phyloP scores from a whole-genome alignment of 1,140 invertebrate genomes.

The Polyergus mexicanus region DNA sequence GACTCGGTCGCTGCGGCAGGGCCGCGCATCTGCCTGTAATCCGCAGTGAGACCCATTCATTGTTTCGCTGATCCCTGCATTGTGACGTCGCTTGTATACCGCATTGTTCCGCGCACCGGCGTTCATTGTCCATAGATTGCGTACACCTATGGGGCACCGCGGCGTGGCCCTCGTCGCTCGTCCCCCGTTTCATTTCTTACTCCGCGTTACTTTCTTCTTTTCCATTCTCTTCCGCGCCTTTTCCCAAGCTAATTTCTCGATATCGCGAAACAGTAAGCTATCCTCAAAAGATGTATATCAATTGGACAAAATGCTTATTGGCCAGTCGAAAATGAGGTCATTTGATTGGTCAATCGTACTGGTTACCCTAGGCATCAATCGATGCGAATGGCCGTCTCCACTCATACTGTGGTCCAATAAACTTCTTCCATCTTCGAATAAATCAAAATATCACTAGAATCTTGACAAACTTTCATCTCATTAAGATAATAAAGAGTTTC shows the following conservation, averaged over 20 bases:
- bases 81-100: constrained; percentile 80
- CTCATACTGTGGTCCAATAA: no score
- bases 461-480: constrained; percentile 4
- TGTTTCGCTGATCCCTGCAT: constrained; percentile 84
- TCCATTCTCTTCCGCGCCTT: background rate
- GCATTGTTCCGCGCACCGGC: constrained; percentile 74
- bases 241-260: background rate
- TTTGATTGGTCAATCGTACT: no score
- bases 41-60: constrained; percentile 84
- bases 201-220: constrained; percentile 13
- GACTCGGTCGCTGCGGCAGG: constrained; percentile 5
- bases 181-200: background rate
- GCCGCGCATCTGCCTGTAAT: constrained; percentile 84
- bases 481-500: background rate
- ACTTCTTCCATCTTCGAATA: no score
- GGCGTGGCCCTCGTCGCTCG: constrained; percentile 50
- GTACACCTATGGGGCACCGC: constrained; percentile 72
- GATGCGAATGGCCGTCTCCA: no score
- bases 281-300: no score
- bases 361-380: no score
- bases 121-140: constrained; percentile 74
- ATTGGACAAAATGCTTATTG: no score
- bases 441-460: background rate
- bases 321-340: no score
- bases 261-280: constrained; percentile 9